Conservation (phyloP, 2,888 invertebrate species). For the Plemyria rubiginata region DNA sequence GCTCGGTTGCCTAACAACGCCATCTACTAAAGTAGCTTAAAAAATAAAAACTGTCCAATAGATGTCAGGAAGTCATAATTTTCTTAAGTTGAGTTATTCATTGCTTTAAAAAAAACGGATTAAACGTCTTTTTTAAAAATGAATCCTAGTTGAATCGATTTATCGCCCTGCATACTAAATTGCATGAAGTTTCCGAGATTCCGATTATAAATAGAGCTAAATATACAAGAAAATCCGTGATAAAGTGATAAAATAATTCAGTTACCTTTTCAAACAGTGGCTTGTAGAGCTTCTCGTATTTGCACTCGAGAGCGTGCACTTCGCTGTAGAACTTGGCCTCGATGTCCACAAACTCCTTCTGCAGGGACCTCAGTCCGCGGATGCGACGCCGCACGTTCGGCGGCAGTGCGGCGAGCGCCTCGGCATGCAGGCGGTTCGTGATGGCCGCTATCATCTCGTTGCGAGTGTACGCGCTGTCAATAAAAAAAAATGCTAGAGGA, state of each 20-base stretch:
- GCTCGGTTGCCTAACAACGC: too few species aligned
- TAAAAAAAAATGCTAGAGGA: not conserved
- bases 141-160: too few species aligned
- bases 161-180: too few species aligned
- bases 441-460: slow-evolving; percentile 86
- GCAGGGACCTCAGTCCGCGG: slow-evolving; percentile 93
- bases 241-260: not conserved
- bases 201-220: too few species aligned
- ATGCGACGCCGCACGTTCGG: slow-evolving; percentile 91
- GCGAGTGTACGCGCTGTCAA: slow-evolving; percentile 70
- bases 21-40: too few species aligned
- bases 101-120: too few species aligned
- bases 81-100: too few species aligned
- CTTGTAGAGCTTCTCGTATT: slow-evolving; percentile 92
- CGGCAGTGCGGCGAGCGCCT: slow-evolving; percentile 87
- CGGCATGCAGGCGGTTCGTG: slow-evolving; percentile 84
- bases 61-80: too few species aligned
- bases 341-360: slow-evolving; percentile 92
- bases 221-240: too few species aligned
- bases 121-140: too few species aligned
- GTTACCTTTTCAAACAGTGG: slow-evolving; percentile 91
- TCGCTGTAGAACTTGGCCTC: slow-evolving; percentile 97
- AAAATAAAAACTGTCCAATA: too few species aligned
- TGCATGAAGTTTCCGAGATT: too few species aligned
- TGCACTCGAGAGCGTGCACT: slow-evolving; percentile 96